phyloP scores from a whole-genome alignment of 2,113 vertebrate genomes.

The Loxodonta africana region DNA sequence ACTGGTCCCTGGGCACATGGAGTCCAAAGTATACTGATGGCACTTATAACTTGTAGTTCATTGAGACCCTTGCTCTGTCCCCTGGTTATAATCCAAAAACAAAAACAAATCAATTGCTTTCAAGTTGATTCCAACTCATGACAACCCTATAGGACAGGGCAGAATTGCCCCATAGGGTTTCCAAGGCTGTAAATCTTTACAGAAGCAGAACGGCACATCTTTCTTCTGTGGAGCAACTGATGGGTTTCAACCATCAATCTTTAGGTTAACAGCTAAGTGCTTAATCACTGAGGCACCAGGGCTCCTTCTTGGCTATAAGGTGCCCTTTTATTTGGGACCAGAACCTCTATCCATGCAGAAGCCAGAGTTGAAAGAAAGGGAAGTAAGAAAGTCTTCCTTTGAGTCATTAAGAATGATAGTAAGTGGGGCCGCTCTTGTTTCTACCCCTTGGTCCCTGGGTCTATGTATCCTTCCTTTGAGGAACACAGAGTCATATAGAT shows the following conservation, averaged over 20 bases:
- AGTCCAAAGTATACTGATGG: background rate
- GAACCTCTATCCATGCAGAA: background rate
- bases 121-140: too few species aligned
- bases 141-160: too few species aligned
- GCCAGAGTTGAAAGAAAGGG: background rate
- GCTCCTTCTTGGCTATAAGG: background rate
- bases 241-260: too few species aligned
- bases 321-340: background rate
- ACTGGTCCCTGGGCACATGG: background rate
- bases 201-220: too few species aligned
- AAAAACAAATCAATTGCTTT: too few species aligned
- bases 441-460: background rate
- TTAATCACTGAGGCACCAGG: too few species aligned
- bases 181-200: too few species aligned
- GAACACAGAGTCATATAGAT: background rate
- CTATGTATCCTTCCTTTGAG: background rate
- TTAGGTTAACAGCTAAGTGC: too few species aligned
- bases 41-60: background rate
- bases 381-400: background rate
- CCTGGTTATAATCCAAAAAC: background rate
- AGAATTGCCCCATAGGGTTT: too few species aligned
- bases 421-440: too few species aligned
- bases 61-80: background rate
- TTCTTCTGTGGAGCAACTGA: too few species aligned
- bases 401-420: background rate